Evolutionary conservation across 2,888 invertebrate species (phyloP), one percentile per base, ranked within the genome.

Genomic region (Tachina fera): DNA sequence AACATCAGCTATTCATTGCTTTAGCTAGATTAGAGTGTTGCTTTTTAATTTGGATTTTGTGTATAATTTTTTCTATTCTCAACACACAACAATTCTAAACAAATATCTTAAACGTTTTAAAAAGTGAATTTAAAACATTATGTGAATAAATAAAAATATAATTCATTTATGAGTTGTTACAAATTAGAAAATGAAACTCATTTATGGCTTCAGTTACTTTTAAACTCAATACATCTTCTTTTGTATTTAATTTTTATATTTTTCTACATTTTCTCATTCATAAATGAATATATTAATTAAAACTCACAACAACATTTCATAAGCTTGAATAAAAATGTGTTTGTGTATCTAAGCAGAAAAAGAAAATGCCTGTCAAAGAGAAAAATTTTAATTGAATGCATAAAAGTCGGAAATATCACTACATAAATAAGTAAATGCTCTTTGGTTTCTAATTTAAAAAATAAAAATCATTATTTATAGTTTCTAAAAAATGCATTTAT

Each of bases 211-310:
- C 43, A 53, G 31, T 14, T 45, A 14, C 58, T 71, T 19, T 47
- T 58, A 19, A 39, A 68, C 9, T 47, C 47, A 47, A 51, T 51
- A 68, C 31, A 31, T 31, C 56, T 19, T 63, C 74, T 41, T 39
- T 75, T 19, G n/a, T 10, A 53, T 63, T 53, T 16, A n/a, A 22
- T 53, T 22, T 51, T 6, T 6, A 31, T 31, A 31, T 31, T 6
- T 6, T 31, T 31, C 31, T 11, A 47, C 3, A 60, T 47, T 72
- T 60, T 60, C 3, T 6, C 49, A 43, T 71, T 71, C 41, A 65
- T 8, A 45, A 41, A 76, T 76, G 53, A 53, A 63, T 75, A 67
- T 58, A 53, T 74, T 74, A 81, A 60, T 80, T 80, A 22, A 41
- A 74, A 74, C 58, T 74, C 67, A 74, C 53, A 65, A 56, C 16